A percentile compares a stretch with the other conserved stretches of the same genome.
phyloP scores from a whole-genome alignment of 1,140 invertebrate species.

The Anastrepha ludens region DNA sequence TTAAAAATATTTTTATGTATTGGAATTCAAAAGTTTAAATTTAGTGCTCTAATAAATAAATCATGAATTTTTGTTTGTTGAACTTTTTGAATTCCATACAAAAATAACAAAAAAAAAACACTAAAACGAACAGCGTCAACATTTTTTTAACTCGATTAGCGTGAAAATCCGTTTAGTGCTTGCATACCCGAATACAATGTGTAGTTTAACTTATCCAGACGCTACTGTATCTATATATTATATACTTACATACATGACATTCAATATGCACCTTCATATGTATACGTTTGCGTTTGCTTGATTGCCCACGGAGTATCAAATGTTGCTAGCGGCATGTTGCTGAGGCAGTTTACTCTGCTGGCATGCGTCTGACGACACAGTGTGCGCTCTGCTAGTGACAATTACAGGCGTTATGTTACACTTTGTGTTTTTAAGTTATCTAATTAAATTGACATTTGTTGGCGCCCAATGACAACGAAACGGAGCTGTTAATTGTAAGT shows the following conservation, averaged over 20 bases:
- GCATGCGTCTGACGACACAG: not conserved
- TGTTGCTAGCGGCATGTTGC: constrained; percentile 10
- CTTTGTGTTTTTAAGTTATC: constrained; percentile 1
- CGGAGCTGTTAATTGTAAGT: not conserved
- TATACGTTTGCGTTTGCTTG: not conserved
- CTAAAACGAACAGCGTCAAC: too few species aligned
- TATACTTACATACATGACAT: not conserved
- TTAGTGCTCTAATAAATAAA: too few species aligned
- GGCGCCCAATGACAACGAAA: constrained; percentile 37
- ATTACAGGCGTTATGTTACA: constrained; percentile 38
- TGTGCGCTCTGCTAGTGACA: not conserved
- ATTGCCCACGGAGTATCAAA: not conserved
- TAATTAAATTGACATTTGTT: constrained; percentile 34
- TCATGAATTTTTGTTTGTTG: too few species aligned
- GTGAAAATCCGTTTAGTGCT: too few species aligned
- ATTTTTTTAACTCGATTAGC: too few species aligned
- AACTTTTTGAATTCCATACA: too few species aligned
- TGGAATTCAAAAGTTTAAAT: too few species aligned
- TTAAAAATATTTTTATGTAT: too few species aligned
- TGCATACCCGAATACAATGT: too few species aligned
- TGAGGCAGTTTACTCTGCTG: not conserved
- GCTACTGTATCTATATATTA: not conserved
- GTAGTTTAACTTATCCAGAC: too few species aligned
- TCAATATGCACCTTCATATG: not conserved
- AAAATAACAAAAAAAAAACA: too few species aligned